Evolutionary conservation across 2,888 invertebrate genomes (phyloP).

Genomic region (Endotricha flammealis): DNA sequence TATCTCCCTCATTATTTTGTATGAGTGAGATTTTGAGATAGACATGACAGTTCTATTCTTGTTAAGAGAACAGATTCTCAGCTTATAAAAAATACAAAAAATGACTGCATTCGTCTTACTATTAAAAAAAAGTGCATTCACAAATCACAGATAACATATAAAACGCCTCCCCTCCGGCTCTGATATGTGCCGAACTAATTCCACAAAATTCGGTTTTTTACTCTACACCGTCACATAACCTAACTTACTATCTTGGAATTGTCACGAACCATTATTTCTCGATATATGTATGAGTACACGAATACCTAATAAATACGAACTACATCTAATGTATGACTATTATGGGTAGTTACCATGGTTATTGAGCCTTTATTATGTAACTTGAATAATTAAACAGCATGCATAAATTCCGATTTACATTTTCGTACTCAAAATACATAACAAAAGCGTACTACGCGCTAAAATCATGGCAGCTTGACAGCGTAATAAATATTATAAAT

Average conservation of each 20-base stretch:
- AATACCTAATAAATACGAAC: conserved; percentile 47
- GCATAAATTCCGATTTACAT: conserved; percentile 16
- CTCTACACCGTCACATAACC: conserved; percentile 28
- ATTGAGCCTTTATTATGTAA: conserved; percentile 59
- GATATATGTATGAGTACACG: conserved; percentile 59
- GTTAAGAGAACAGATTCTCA: conserved; percentile 21
- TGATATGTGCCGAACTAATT: conserved; percentile 57
- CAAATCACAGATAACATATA: conserved; percentile 64
- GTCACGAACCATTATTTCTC: conserved; percentile 71
- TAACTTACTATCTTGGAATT: conserved; percentile 65
- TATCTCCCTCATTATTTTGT: no score
- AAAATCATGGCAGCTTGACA: conserved; percentile 63
- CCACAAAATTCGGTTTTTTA: conserved; percentile 32
- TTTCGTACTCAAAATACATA: conserved; percentile 48
- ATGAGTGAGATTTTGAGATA: no score
- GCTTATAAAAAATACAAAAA: conserved; percentile 35
- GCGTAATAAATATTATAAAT: conserved; percentile 41
- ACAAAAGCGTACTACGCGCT: conserved; percentile 43
- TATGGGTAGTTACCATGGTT: conserved; percentile 40
- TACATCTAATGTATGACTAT: conserved; percentile 57
- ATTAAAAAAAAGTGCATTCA: conserved; percentile 49
- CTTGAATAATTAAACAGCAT: conserved; percentile 32
- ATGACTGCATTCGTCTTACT: conserved; percentile 36
- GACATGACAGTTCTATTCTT: conserved; percentile 44
- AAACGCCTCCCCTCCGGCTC: conserved; percentile 42